phyloP scores from a whole-genome alignment of 2,113 vertebrate species.

The Mungos mungo region DNA sequence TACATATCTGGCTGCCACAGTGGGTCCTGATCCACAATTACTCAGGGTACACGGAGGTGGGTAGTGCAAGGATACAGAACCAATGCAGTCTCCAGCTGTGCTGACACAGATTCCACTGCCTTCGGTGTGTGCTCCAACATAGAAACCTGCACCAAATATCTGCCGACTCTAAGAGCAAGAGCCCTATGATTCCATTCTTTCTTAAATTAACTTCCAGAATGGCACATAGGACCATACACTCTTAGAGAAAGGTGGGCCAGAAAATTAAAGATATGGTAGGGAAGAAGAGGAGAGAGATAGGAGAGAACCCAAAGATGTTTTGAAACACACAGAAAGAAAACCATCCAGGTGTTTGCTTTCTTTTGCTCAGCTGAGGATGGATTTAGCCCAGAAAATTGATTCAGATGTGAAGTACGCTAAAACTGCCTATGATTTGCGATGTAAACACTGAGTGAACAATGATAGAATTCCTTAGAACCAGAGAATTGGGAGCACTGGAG shows the following conservation, averaged over 20 bases:
- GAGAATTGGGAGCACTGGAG: conserved; percentile 6
- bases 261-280: conserved; percentile 35
- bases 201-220: conserved; percentile 40
- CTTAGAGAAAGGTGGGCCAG: not conserved
- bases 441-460: conserved; percentile 17
- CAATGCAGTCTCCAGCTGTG: not conserved
- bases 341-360: not conserved
- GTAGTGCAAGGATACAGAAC: not conserved
- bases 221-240: not conserved
- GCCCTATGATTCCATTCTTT: conserved; percentile 12
- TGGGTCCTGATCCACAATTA: not conserved
- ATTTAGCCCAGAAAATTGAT: conserved; percentile 52
- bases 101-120: not conserved
- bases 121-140: not conserved
- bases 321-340: conserved; percentile 57
- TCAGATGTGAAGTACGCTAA: conserved; percentile 47
- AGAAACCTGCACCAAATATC: not conserved
- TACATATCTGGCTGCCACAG: not conserved
- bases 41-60: not conserved
- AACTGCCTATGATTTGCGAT: conserved; percentile 52
- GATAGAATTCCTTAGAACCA: conserved; percentile 45
- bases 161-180: not conserved
- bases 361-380: not conserved
- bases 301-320: conserved; percentile 30
- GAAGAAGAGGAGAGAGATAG: not conserved